Percentiles rank a stretch among this genome's conserved stretches.
These are phyloP conservation scores for Gallinago paraguaiae DNA, from an alignment of 2,113 vertebrate species.

Conservation along the genomic window DNA sequence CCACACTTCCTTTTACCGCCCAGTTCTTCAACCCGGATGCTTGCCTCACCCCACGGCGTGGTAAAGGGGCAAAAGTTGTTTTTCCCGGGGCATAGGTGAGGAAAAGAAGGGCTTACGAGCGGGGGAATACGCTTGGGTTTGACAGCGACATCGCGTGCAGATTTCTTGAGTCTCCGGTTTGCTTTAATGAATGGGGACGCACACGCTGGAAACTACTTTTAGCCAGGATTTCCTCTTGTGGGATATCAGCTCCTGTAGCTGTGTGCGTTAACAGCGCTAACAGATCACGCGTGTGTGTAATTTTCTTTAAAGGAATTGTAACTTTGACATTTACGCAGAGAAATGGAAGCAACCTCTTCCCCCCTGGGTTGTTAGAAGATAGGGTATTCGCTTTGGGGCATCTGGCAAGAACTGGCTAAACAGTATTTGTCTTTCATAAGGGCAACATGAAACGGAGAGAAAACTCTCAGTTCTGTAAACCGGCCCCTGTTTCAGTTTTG, in stretches of 20 bases:
- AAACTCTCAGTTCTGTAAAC: neutral
- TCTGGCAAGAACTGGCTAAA: neutral
- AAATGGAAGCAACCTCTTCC: fast-evolving
- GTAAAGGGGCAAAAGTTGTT: neutral
- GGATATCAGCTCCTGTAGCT: neutral
- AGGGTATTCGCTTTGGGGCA: neutral
- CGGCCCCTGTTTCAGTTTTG: neutral
- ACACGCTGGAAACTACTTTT: neutral
- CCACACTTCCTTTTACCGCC: neutral
- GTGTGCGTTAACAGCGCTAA: neutral
- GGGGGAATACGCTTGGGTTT: fast-evolving
- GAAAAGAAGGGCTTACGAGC: neutral
- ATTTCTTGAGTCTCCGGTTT: neutral
- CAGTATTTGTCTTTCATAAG: neutral
- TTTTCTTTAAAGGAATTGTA: neutral
- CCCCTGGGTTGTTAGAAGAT: neutral
- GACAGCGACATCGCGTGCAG: fast-evolving
- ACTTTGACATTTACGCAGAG: neutral
- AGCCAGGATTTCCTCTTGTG: neutral
- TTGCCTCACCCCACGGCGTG: neutral
- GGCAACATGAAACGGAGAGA: neutral
- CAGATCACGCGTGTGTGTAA: neutral
- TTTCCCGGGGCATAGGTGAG: fast-evolving
- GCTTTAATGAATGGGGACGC: neutral
- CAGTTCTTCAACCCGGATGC: neutral